These are phyloP conservation scores for Apamea anceps DNA, from an alignment of 2,888 invertebrate genomes.

Conservation along the genomic window DNA sequence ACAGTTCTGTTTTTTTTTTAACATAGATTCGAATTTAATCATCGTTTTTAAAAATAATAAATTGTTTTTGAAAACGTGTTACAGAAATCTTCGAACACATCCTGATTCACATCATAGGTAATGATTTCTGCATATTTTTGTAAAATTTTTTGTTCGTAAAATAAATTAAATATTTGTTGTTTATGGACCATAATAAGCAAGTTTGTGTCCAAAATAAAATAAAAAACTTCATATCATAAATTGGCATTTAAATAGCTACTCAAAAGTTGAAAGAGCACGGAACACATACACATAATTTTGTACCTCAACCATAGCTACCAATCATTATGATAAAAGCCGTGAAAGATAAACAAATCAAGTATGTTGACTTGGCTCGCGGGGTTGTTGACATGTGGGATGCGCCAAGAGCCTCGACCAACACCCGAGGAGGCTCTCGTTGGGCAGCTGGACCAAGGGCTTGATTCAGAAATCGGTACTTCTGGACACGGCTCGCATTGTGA, in stretches of 20 bases:
- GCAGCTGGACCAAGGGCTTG: not conserved
- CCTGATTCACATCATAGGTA: not conserved
- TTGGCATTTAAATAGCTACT: not conserved
- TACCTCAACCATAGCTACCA: not conserved
- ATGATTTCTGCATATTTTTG: not conserved
- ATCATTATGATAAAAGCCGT: too few species aligned
- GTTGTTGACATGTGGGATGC: too few species aligned
- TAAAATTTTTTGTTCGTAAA: not conserved
- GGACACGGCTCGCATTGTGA: not conserved
- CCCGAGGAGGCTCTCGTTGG: not conserved
- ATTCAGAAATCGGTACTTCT: not conserved
- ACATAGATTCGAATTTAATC: not conserved
- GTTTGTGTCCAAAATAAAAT: too few species aligned
- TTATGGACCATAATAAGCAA: not conserved
- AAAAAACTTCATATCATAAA: not conserved
- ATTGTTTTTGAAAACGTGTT: not conserved
- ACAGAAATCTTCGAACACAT: not conserved
- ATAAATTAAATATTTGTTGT: not conserved
- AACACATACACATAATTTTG: too few species aligned
- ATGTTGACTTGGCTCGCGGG: too few species aligned
- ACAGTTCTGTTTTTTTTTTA: not conserved
- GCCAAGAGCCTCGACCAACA: too few species aligned
- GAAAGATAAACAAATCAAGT: too few species aligned
- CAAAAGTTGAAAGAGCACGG: not conserved
- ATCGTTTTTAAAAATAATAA: too few species aligned